Base-by-base conservation (phyloP, 2,888 invertebrate species). In the Cistogaster globosa region DNA sequence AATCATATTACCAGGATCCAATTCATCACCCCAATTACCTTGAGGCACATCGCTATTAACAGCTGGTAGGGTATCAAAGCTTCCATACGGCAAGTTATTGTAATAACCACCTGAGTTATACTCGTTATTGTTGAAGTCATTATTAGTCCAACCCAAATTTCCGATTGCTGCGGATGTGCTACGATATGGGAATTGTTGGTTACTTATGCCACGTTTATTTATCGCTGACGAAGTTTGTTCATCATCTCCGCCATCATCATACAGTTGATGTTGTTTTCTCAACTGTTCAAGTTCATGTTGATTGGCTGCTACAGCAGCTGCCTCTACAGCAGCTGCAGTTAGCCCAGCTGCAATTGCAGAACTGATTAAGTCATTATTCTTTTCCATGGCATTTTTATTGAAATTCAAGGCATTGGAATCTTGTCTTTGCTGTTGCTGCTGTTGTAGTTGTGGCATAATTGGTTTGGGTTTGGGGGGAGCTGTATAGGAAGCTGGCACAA, bases 21-120 rank as follows among this genome's bases (percentile, higher is more conserved):
- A 89, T 45, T 92, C 92, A 79, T 92, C 92, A 8, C 88, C 87
- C 92, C 92, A 92, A 32, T 91, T 87, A 20, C 91, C 91, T 45
- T 86, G 89, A 55, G 91, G 91, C 58, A 91, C 87, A 83, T 89
- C 89, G 38, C 79, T 85, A n/a, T 63, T 22, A 26, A 78, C 60
- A 26, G 55, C 42, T 57, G 83, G 69, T 51, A 78, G 12, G 2
- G 71, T 22, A 26, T 85, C 84, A 18, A 68, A 83, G 16, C 60
- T 80, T 20, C 75, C 74, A 71, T 90, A 90, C 2, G 90, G 89
- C 22, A 74, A 62, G 16, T 16, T 74, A 53, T 86, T 83, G 57
- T 86, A 86, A 60, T 83, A 87, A 60, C 86, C 83, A 14, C 62
- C 84, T 62, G 76, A 60, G 58, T 58, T 76, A 55, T 84, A 86